Evolutionary conservation across 2,113 vertebrate species (phyloP).

Genomic region (Ondatra zibethicus): DNA sequence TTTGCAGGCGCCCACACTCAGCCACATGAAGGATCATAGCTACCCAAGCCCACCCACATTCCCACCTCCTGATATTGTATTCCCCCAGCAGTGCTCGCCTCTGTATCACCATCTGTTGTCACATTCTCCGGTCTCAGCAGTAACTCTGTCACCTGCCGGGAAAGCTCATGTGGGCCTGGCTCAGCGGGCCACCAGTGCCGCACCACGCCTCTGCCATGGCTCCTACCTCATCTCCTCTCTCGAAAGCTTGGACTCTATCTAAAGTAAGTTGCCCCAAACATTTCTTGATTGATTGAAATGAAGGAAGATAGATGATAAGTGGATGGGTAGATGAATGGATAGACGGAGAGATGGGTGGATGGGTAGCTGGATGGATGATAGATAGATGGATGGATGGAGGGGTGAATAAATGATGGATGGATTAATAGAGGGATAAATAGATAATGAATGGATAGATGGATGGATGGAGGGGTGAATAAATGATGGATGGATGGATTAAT

Average conservation of each 20-base stretch:
- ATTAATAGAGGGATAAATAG: too few relatives aligned
- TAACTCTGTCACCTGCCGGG: background rate
- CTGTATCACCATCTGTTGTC: background rate
- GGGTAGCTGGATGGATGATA: background rate
- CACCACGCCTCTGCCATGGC: background rate
- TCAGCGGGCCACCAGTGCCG: background rate
- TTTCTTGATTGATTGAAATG: background rate
- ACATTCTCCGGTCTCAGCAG: background rate
- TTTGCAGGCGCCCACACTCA: background rate
- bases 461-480: background rate
- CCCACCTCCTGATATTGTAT: background rate
- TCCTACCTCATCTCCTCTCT: background rate
- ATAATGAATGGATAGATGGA: fast-evolving
- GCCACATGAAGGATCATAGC: background rate
- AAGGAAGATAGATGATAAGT: background rate
- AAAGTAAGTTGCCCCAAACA: background rate
- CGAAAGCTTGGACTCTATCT: background rate
- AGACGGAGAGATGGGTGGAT: too few relatives aligned
- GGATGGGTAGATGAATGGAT: background rate
- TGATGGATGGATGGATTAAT: background rate
- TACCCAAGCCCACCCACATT: background rate
- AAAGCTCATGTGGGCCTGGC: background rate
- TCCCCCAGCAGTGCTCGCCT: background rate
- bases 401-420: background rate
- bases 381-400: background rate